Percentiles rank a stretch among this genome's conserved stretches.
These are phyloP conservation scores for Solenodon paradoxus DNA, from an alignment of 2,113 vertebrate genomes.

Conservation along the genomic window DNA sequence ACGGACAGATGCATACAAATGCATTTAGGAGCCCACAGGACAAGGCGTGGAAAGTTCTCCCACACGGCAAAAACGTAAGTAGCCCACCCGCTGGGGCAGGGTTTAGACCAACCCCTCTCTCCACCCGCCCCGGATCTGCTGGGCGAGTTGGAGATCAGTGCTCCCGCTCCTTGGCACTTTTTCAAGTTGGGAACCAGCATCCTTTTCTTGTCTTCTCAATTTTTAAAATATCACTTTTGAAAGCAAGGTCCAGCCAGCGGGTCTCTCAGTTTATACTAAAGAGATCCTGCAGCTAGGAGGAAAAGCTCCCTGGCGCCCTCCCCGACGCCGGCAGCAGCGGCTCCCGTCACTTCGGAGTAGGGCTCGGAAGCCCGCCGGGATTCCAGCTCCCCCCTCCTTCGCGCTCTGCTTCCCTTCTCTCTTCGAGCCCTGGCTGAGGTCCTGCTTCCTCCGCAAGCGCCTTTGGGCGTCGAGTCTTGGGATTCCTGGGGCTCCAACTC, in stretches of 20 bases:
- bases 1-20: conserved; percentile 99
- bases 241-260: conserved; percentile 30
- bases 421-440: neutral
- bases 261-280: conserved; percentile 45
- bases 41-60: conserved; percentile 95
- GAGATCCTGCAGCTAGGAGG: conserved; percentile 11
- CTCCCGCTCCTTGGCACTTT: neutral
- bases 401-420: neutral
- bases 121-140: neutral
- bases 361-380: neutral
- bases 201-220: conserved; percentile 35
- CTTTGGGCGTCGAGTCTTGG: neutral
- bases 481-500: neutral
- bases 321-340: neutral
- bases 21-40: conserved; percentile 99
- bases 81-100: conserved; percentile 30
- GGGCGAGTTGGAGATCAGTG: neutral
- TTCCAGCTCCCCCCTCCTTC: neutral
- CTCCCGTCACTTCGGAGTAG: neutral
- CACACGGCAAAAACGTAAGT: conserved; percentile 92
- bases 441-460: neutral
- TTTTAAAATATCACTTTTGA: conserved; percentile 29
- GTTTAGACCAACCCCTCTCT: neutral
- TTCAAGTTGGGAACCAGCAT: neutral
- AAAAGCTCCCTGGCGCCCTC: neutral